phyloP scores from a whole-genome alignment of 2,888 invertebrate genomes.

The Andrena dorsata region DNA sequence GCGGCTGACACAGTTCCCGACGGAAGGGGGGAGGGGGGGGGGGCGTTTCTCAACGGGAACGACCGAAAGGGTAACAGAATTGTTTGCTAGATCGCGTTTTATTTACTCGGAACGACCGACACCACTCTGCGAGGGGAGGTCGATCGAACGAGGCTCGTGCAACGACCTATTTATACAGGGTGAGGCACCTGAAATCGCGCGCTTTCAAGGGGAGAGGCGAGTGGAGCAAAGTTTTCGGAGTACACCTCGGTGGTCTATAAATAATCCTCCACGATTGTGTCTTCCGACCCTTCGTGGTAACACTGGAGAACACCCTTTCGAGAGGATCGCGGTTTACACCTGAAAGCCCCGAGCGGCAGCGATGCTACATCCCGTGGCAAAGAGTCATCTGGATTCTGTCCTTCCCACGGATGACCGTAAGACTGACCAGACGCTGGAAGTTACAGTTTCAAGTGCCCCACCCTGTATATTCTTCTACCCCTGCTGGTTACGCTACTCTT shows the following conservation, averaged over 20 bases:
- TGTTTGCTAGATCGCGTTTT: not conserved
- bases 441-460: conserved; percentile 11
- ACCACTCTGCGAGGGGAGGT: not conserved
- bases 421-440: conserved; percentile 5
- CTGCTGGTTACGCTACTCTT: conserved; percentile 18
- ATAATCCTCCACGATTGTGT: conserved; percentile 1
- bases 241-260: not conserved
- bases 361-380: not conserved
- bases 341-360: not conserved
- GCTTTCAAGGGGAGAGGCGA: not conserved
- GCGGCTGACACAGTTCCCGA: no score
- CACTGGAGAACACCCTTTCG: no score
- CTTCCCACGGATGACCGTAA: not conserved
- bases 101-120: not conserved
- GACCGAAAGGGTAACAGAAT: not conserved
- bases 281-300: not conserved
- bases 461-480: conserved; percentile 19
- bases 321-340: no score
- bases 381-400: not conserved
- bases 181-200: conserved; percentile 6
- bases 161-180: conserved; percentile 25
- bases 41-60: no score
- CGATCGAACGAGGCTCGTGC: conserved; percentile 8
- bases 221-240: not conserved
- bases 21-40: no score